Conservation (phyloP, 2,113 vertebrate genomes). For the Anhinga rufa region DNA sequence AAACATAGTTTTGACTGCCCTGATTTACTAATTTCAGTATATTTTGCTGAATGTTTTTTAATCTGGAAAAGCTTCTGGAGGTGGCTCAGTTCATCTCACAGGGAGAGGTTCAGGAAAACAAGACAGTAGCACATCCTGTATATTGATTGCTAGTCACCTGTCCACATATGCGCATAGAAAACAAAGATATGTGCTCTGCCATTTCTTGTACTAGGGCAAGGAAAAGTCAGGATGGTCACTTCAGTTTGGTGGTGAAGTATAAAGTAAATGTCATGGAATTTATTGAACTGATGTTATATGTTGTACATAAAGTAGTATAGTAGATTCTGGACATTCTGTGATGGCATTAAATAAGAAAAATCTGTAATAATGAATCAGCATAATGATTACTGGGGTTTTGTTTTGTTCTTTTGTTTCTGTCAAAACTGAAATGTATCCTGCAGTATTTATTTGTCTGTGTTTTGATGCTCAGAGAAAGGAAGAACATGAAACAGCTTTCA, state of each 20-base stretch:
- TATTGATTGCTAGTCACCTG: background rate
- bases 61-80: background rate
- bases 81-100: background rate
- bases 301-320: background rate
- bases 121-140: background rate
- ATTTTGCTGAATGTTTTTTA: background rate
- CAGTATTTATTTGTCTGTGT: background rate
- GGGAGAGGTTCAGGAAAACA: background rate
- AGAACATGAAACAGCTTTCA: background rate
- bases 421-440: background rate
- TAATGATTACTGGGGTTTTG: background rate
- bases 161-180: rapidly evolving
- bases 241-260: background rate
- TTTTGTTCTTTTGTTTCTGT: background rate
- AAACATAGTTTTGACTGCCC: background rate
- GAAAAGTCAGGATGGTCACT: background rate
- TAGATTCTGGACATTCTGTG: background rate
- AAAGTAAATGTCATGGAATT: background rate
- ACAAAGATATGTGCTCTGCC: background rate
- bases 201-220: background rate
- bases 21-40: background rate
- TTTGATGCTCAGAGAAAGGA: background rate
- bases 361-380: background rate
- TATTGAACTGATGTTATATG: background rate
- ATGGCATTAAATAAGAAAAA: background rate